A percentile compares a stretch with the other conserved stretches of the same genome.
Conservation (phyloP, 2,888 invertebrate genomes). For the Eupithecia subfuscata region DNA sequence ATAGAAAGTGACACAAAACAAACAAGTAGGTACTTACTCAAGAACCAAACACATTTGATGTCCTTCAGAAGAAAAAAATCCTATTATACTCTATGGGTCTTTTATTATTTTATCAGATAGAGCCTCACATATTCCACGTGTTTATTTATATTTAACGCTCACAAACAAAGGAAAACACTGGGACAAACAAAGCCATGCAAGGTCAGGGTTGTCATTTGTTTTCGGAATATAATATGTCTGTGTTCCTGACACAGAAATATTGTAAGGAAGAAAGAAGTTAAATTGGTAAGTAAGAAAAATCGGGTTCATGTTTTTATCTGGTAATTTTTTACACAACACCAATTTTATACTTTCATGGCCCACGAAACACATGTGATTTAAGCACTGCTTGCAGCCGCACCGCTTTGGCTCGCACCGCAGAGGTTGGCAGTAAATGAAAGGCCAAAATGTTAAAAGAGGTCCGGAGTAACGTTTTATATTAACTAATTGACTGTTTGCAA, state of each 20-base stretch:
- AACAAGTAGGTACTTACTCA: too few species aligned
- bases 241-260: background rate
- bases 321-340: background rate
- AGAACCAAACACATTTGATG: background rate
- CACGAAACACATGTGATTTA: too few species aligned
- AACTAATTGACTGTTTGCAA: too few species aligned
- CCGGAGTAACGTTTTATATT: too few species aligned
- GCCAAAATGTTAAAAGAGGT: too few species aligned
- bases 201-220: background rate
- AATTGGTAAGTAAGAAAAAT: background rate
- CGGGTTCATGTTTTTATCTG: background rate
- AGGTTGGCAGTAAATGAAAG: too few species aligned
- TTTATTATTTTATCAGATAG: slow-evolving; percentile 4
- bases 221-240: background rate
- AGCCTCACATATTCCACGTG: background rate
- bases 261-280: background rate
- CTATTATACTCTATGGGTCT: background rate
- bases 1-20: too few species aligned
- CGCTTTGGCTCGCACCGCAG: too few species aligned
- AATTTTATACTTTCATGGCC: too few species aligned
- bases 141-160: slow-evolving; percentile 25
- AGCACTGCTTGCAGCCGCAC: too few species aligned
- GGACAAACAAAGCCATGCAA: slow-evolving; percentile 10
- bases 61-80: background rate
- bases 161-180: slow-evolving; percentile 18